A percentile compares a stretch with the other conserved stretches of the same genome.
Evolutionary conservation across 2,888 invertebrate genomes (phyloP).

Genomic region (Troilus luridus): DNA sequence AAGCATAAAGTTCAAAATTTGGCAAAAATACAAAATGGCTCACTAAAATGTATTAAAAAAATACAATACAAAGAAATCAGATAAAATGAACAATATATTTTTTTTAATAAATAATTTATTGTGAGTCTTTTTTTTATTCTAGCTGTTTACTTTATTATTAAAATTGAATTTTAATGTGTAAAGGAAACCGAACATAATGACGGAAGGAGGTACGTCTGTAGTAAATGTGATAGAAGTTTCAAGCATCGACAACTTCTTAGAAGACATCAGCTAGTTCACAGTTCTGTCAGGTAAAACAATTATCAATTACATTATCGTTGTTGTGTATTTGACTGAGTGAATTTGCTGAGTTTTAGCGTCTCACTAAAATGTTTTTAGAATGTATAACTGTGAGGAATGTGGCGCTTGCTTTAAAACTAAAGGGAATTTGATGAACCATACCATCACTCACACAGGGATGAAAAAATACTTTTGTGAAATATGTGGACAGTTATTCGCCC

Average conservation of each 20-base stretch:
- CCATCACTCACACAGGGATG: slow-evolving; percentile 79
- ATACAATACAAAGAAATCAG: not conserved
- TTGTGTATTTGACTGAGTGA: not conserved
- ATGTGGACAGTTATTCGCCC: slow-evolving; percentile 82
- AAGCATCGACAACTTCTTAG: slow-evolving; percentile 81
- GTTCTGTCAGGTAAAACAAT: slow-evolving; percentile 49
- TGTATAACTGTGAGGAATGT: slow-evolving; percentile 68
- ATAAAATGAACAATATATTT: not conserved
- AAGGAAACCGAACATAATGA: slow-evolving; percentile 78
- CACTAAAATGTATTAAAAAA: no score
- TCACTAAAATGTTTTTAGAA: not conserved
- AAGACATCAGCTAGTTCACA: slow-evolving; percentile 84
- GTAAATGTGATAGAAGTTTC: slow-evolving; percentile 82
- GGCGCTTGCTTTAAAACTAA: slow-evolving; percentile 79
- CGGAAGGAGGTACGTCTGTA: slow-evolving; percentile 79
- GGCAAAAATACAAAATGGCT: no score
- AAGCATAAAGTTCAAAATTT: not conserved
- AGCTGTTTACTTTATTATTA: not conserved
- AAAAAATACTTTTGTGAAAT: slow-evolving; percentile 80
- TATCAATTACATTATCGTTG: not conserved
- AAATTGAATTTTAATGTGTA: not conserved
- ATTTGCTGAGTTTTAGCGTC: not conserved
- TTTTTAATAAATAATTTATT: not conserved
- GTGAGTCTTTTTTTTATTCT: not conserved
- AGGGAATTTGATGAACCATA: slow-evolving; percentile 81